Percentiles rank a stretch among this genome's conserved stretches.
Evolutionary conservation across 53 echinoderm and acorn worm genomes (phyloP).

Genomic region (Glandiceps talaboti): DNA sequence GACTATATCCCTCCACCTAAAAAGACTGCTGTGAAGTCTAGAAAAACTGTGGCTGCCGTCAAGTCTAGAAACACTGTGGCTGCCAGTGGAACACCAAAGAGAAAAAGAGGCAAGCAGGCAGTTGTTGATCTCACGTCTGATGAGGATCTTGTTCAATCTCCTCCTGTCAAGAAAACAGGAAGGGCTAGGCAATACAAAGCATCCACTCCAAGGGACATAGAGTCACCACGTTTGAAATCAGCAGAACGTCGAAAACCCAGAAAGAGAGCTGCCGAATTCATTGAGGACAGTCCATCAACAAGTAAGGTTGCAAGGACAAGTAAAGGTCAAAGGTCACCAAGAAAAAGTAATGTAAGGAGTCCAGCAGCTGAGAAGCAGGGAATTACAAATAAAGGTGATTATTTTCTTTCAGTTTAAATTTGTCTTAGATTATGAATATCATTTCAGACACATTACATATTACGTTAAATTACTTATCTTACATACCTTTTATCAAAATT

Average conservation of each 20-base stretch:
- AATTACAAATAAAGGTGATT: no score
- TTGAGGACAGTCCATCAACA: not conserved
- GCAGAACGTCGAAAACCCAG: not conserved
- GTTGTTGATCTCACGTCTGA: not conserved
- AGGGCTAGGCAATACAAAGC: not conserved
- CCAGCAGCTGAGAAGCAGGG: no score
- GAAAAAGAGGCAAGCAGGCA: not conserved
- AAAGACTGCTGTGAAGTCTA: not conserved
- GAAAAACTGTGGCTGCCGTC: no score
- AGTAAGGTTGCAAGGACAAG: not conserved
- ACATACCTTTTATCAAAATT: no score
- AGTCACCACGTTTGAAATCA: not conserved
- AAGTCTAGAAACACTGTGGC: no score
- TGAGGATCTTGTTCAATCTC: not conserved
- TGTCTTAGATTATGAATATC: no score
- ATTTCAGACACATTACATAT: no score
- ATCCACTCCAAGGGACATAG: not conserved
- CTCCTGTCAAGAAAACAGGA: not conserved
- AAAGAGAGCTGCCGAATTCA: not conserved
- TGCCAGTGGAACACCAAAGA: no score
- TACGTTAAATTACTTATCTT: no score
- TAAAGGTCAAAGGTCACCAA: not conserved
- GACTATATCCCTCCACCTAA: not conserved
- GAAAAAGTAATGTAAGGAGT: not conserved
- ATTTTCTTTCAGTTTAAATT: no score